These are phyloP conservation scores for Phoxinus phoxinus DNA, from an alignment of 2,113 vertebrate genomes.

Conservation along the genomic window DNA sequence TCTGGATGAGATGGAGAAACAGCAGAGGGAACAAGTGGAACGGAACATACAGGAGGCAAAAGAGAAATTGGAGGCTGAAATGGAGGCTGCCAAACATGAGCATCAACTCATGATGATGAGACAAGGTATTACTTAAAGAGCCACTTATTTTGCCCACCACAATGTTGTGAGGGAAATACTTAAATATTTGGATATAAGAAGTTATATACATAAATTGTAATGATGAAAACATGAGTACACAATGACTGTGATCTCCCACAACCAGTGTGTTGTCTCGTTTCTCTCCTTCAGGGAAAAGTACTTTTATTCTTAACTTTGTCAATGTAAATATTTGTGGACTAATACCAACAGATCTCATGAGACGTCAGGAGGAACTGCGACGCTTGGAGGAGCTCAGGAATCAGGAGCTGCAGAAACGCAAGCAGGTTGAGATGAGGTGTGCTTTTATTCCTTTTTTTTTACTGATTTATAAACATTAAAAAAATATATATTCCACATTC, in stretches of 20 bases:
- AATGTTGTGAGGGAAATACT: background rate
- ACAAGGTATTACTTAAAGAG: slow-evolving; percentile 80
- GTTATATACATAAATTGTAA: background rate
- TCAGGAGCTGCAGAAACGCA: slow-evolving; percentile 95
- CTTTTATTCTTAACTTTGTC: background rate
- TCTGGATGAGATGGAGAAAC: slow-evolving; percentile 96
- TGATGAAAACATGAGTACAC: background rate
- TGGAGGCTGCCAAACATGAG: slow-evolving; percentile 96
- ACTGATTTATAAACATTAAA: too few species aligned
- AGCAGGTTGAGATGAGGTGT: slow-evolving; percentile 96
- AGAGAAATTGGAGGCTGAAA: slow-evolving; percentile 96
- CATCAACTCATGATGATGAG: slow-evolving; percentile 99
- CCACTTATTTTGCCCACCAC: background rate
- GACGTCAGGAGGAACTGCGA: slow-evolving; percentile 94
- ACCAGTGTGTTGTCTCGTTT: too few species aligned
- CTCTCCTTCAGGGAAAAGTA: background rate
- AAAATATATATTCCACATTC: too few species aligned
- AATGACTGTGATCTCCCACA: background rate
- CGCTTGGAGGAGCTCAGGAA: slow-evolving; percentile 95
- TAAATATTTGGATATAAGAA: background rate
- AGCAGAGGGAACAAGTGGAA: slow-evolving; percentile 93
- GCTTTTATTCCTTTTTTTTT: background rate
- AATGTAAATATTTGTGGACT: background rate
- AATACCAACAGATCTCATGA: slow-evolving; percentile 88
- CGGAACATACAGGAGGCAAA: slow-evolving; percentile 93